These are phyloP conservation scores for Chalcosyrphus nemorum DNA, from an alignment of 2,888 invertebrate genomes.

Conservation along the genomic window DNA sequence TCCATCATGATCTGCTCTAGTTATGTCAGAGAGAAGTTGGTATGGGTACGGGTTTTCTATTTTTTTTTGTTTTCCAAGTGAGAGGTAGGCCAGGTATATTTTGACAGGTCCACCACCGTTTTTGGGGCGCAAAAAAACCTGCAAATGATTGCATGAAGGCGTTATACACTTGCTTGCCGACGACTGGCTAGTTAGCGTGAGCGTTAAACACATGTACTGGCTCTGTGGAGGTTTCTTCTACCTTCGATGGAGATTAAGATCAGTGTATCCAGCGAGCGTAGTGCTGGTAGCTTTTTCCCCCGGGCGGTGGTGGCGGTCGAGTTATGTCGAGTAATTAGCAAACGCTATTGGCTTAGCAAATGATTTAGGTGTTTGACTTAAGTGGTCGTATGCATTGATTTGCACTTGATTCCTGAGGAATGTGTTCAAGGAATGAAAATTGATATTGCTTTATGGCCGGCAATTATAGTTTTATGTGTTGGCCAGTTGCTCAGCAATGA, in stretches of 20 bases:
- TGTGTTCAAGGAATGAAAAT: conserved; percentile 49
- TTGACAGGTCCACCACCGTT: conserved; percentile 56
- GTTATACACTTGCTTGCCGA: conserved; percentile 68
- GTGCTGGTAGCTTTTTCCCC: conserved; percentile 43
- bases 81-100: conserved; percentile 34
- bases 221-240: neutral
- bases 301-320: neutral
- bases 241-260: conserved; percentile 48
- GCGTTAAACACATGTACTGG: conserved; percentile 55
- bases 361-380: conserved; percentile 57
- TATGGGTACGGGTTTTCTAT: conserved; percentile 16
- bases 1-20: conserved; percentile 65
- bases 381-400: conserved; percentile 34
- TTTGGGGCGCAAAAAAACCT: conserved; percentile 29
- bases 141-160: conserved; percentile 54
- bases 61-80: conserved; percentile 20
- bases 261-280: conserved; percentile 54
- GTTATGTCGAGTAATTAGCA: conserved; percentile 63
- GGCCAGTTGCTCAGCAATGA: conserved; percentile 14
- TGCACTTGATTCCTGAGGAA: conserved; percentile 36
- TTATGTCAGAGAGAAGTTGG: conserved; percentile 57
- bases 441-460: conserved; percentile 45
- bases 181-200: conserved; percentile 52
- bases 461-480: conserved; percentile 41
- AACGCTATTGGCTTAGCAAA: conserved; percentile 65